Base-by-base conservation (phyloP, 1,140 invertebrate species). In the Meloidogyne hapla region DNA sequence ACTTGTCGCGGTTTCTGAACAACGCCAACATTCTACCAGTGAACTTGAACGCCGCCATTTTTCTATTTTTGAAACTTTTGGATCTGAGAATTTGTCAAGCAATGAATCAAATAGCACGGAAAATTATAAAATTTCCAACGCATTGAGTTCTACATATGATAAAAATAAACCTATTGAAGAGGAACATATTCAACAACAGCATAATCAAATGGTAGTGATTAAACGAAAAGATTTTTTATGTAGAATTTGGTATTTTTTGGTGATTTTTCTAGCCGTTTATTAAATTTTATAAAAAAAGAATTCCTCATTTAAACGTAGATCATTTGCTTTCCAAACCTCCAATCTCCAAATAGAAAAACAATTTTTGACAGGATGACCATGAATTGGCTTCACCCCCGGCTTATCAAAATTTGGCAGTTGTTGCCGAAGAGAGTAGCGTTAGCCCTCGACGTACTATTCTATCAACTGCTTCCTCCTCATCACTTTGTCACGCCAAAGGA, bases 1-100 rank as follows among this genome's bases (percentile, higher is more conserved):
- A 10, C 40, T 80, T 2, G 48, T 79, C 2, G 62, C 76, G 6
- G 21, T 64, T 12, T 48, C 23, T 23, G 74, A 75, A 33, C 33
- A 75, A 42, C 48, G 48, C 48, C n/a, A 56, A n/a, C 18, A 56
- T 56, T 56, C 48, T 56, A 6, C 48, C 4, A 56, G 5, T 9
- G 48, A 56, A 21, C 4, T 21, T 56, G 48, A 56, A 56, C 48
- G 18, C n/a, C 48, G 48, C n/a, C 18, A 56, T 56, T 56, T 56
- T 56, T 70, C 38, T 3, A 26, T 21, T 23, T 42, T 38, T 70
- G 25, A 70, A 18, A 70, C 69, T 42, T 61, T 70, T n/a, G 25
- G 23, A 28, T 2, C 69, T 28, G 28, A 23, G 13, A 70, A 40
- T 40, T 70, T 70, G 6, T 42, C 45, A 45, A 26, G 38, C 45